Base-by-base conservation (phyloP, 2,797 vertebrate species). In the Oreochromis grahami region DNA sequence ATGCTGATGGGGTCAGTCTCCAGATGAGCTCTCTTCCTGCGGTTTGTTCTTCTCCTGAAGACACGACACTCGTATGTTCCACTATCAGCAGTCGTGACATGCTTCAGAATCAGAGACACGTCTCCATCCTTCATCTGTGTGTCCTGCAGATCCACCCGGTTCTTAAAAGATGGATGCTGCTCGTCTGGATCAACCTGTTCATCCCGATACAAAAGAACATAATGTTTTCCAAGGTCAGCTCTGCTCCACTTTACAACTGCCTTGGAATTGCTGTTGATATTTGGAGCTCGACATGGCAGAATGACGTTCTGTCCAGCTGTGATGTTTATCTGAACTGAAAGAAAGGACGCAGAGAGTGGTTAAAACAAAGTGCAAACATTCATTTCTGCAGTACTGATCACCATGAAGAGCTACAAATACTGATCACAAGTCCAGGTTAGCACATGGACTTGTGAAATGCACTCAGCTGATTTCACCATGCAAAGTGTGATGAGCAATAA, bases 161-260 rank as follows among this genome's bases (percentile, higher is more conserved):
- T 26, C 51, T 21, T 52, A 52, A 52, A 52, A 12, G 51, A 52
- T 52, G 10, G 51, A 52, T 52, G n/a, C 24, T 52, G 34, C 3
- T 36, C 34, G 0, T 0, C 53, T 55, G 21, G 53, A 55, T 55
- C 53, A 55, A 0, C 1, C 34, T 36, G 24, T 0, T 55, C 53
- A 15, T 15, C 53, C 0, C 53, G 13, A 26, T 55, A 55, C 53
- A 55, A 55, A 14, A 55, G 24, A 55, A 55, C 13, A 55, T 55
- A 55, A 55, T 26, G 0, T 55, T 3, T 26, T 55, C 53, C 53
- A 5, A 55, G 53, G 53, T 55, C 53, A 26, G 53, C 53, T 55
- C 53, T 55, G 53, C 53, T 55, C 53, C 53, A 26, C 24, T 26
- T 0, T 15, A 55, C 53, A 26, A 55, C 53, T 55, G 13, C 53